phyloP scores from a whole-genome alignment of 2,888 invertebrate genomes.

The Yponomeuta malinellus region DNA sequence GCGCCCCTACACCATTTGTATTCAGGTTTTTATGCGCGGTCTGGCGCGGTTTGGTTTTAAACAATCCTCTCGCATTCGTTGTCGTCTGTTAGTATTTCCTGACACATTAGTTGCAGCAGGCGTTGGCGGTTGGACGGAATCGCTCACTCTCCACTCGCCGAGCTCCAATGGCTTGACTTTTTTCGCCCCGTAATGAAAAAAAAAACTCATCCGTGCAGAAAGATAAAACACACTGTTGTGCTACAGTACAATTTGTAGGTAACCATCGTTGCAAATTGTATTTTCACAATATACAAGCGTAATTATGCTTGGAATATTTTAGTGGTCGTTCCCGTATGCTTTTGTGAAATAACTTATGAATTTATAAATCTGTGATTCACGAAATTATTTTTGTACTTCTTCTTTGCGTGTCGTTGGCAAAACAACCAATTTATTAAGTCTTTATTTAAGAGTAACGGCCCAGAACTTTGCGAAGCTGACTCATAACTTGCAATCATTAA shows the following conservation, averaged over 20 bases:
- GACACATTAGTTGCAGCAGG: slow-evolving; percentile 19
- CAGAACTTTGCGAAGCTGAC: no score
- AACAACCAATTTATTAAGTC: no score
- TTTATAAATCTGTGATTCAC: not conserved
- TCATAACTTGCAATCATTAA: no score
- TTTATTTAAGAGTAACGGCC: no score
- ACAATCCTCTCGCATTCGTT: slow-evolving; percentile 33
- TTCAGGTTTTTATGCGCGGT: slow-evolving; percentile 19
- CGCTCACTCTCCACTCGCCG: not conserved
- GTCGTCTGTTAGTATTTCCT: slow-evolving; percentile 15
- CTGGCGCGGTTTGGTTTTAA: slow-evolving; percentile 37
- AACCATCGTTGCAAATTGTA: not conserved
- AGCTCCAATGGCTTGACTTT: not conserved
- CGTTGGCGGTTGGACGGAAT: slow-evolving; percentile 6
- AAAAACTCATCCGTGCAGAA: slow-evolving; percentile 12
- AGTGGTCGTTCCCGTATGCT: slow-evolving; percentile 10
- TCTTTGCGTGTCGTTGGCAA: no score
- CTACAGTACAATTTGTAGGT: slow-evolving; percentile 2
- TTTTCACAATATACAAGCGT: slow-evolving; percentile 1
- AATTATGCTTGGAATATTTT: not conserved
- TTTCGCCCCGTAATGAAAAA: slow-evolving; percentile 16
- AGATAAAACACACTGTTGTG: not conserved
- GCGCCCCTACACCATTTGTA: not conserved
- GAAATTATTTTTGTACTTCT: no score
- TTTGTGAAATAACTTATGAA: slow-evolving; percentile 4